phyloP scores from a whole-genome alignment of 1,140 invertebrate genomes.

The Tyrophagus putrescentiae region DNA sequence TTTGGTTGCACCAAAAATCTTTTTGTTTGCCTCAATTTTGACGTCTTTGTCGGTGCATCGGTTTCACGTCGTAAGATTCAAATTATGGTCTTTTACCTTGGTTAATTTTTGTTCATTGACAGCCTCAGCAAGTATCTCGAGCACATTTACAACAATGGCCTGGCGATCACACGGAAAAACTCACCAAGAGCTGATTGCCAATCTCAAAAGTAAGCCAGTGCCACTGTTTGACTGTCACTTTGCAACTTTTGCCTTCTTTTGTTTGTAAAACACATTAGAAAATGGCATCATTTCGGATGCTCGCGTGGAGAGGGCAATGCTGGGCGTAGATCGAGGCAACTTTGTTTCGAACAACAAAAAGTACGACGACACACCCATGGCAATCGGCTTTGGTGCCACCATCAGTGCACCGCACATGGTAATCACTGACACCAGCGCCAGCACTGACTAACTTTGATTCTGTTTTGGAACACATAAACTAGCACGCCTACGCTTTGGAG shows the following conservation, averaged over 20 bases:
- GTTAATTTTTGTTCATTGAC: no score
- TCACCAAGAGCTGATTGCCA: slow-evolving; percentile 66
- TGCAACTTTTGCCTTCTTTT: background rate
- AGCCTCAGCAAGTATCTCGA: no score
- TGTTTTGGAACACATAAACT: slow-evolving; percentile 12
- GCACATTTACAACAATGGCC: no score
- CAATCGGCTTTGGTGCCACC: slow-evolving; percentile 74
- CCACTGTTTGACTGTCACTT: background rate
- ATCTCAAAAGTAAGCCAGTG: slow-evolving; percentile 52
- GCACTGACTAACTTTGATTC: background rate
- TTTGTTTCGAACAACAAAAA: slow-evolving; percentile 50
- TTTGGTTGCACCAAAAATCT: no score
- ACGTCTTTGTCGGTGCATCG: no score
- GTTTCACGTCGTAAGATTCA: no score
- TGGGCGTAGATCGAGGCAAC: slow-evolving; percentile 62
- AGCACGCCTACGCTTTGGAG: slow-evolving; percentile 88
- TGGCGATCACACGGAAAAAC: slow-evolving; percentile 65
- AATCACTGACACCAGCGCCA: slow-evolving; percentile 28
- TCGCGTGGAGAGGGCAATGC: slow-evolving; percentile 66
- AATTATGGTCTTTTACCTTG: no score
- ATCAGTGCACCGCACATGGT: slow-evolving; percentile 96
- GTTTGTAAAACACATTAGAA: slow-evolving; percentile 38
- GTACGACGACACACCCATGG: slow-evolving; percentile 77
- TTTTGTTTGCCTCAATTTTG: no score
- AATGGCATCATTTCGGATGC: slow-evolving; percentile 68